Base-by-base conservation (phyloP, 2,888 invertebrate genomes). In the Exephanes ischioxanthus region DNA sequence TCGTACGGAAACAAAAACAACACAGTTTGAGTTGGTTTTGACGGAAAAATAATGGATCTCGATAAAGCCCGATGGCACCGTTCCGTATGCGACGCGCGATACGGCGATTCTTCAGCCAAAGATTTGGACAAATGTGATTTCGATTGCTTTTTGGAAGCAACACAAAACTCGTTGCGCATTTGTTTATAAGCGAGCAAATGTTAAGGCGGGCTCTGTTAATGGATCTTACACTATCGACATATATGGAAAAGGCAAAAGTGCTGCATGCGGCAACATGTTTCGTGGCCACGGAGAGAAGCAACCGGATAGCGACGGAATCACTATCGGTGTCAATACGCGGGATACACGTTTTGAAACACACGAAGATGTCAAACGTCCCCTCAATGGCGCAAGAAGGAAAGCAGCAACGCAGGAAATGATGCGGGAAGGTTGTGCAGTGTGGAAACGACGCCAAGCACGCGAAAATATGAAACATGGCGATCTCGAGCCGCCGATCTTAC, bases 321-420 rank as follows among this genome's bases (percentile, higher is more conserved):
- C 37, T 22, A 67, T 83, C 19, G 19, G 41, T 1, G 75, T 83
- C 6, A 26, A 71, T 30, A 84, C 81, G 1, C 78, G 78, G 5
- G 81, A 86, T 19, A 84, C 84, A 1, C 70, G 80, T 33, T 33
- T 19, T 11, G 61, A 53, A 14, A 67, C 67, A 48, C 83, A 85
- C 58, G 80, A 53, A 41, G 75, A 73, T 41, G 86, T 86, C 2
- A 84, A 80, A 19, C 83, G 81, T 41, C 77, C 80, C 58, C 22
- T 80, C 1, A 73, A 73, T 67, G 73, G 80, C 3, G 14, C 45
- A 7, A 16, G 66, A 2, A 26, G 80, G n/a, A 61, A 45, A 22
- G n/a, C 22, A 1, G 61, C 45, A 1, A 16, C 3, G 3, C 6
- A 55, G 2, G 26, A 61, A 61, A 26, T 73, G 45, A 16, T 26